phyloP scores from a whole-genome alignment of 2,888 invertebrate genomes.

The Panopea generosa region DNA sequence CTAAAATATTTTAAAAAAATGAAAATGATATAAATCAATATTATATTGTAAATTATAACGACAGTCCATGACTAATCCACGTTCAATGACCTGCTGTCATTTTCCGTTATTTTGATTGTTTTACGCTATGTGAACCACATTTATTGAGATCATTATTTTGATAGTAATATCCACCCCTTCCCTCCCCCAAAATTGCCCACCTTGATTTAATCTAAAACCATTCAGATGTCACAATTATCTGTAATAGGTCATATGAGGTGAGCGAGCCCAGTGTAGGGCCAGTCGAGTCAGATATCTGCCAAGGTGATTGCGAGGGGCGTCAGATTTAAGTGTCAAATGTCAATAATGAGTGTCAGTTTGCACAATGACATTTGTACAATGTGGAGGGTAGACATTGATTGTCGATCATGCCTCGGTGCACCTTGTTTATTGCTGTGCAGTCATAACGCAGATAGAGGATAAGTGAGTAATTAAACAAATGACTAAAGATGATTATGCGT shows the following conservation, averaged over 20 bases:
- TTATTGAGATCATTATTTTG: no score
- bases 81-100: no score
- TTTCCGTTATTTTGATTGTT: no score
- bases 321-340: slow-evolving; percentile 1
- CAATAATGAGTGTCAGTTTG: slow-evolving; percentile 1
- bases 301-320: slow-evolving; percentile 6
- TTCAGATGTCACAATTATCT: slow-evolving; percentile 4
- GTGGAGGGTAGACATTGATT: slow-evolving; percentile 3
- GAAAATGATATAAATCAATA: no score
- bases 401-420: neutral
- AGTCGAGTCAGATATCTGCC: slow-evolving; percentile 4
- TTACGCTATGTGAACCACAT: no score
- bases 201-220: neutral
- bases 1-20: no score
- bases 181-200: slow-evolving; percentile 3
- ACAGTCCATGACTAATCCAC: no score
- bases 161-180: neutral
- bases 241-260: slow-evolving; percentile 10
- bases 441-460: no score
- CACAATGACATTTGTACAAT: slow-evolving; percentile 5
- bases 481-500: no score
- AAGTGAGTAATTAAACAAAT: no score
- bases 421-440: neutral
- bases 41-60: no score
- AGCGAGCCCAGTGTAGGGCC: neutral